Conservation (phyloP, 92 coral and sea anemone species). For the Micromussa lordhowensis region DNA sequence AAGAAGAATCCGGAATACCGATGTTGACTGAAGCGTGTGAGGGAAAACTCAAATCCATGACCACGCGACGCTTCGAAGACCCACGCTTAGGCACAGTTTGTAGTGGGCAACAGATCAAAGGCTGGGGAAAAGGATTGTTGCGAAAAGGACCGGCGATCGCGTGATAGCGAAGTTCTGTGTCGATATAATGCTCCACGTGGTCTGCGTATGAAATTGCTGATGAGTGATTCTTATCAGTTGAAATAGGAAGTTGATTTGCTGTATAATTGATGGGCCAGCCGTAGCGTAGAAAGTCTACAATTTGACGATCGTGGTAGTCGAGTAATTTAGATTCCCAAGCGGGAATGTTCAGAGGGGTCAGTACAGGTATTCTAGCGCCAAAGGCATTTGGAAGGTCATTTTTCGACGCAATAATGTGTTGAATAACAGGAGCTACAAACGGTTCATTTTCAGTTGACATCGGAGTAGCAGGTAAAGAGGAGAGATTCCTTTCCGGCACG, state of each 20-base stretch:
- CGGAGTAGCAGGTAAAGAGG: too few relatives aligned
- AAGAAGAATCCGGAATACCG: too few relatives aligned
- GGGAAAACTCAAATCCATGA: too few relatives aligned
- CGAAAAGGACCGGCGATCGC: constrained; percentile 50
- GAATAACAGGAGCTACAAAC: too few relatives aligned
- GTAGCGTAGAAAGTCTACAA: constrained; percentile 35
- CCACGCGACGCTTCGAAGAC: constrained; percentile 32
- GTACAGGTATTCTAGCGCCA: constrained; percentile 27
- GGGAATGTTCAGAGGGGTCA: too few relatives aligned
- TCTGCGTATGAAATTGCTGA: constrained; percentile 27
- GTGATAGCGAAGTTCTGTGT: constrained; percentile 31
- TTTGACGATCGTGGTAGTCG: constrained; percentile 14
- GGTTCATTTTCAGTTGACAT: too few relatives aligned
- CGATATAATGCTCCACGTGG: constrained; percentile 40
- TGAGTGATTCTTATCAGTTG: constrained; percentile 46
- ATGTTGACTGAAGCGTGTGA: too few relatives aligned
- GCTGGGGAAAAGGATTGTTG: constrained; percentile 25
- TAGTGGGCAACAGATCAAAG: constrained; percentile 41
- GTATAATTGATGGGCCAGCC: constrained; percentile 61
- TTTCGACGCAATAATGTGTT: constrained; percentile 3
- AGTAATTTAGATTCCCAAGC: constrained; percentile 15
- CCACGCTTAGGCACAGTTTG: constrained; percentile 57
- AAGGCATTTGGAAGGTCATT: constrained; percentile 33
- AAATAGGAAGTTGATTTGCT: not conserved
- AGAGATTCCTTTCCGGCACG: too few relatives aligned